A percentile compares a stretch with the other conserved stretches of the same genome.
These are phyloP conservation scores for Pampus argenteus DNA, from an alignment of 2,797 vertebrate species.

Conservation along the genomic window DNA sequence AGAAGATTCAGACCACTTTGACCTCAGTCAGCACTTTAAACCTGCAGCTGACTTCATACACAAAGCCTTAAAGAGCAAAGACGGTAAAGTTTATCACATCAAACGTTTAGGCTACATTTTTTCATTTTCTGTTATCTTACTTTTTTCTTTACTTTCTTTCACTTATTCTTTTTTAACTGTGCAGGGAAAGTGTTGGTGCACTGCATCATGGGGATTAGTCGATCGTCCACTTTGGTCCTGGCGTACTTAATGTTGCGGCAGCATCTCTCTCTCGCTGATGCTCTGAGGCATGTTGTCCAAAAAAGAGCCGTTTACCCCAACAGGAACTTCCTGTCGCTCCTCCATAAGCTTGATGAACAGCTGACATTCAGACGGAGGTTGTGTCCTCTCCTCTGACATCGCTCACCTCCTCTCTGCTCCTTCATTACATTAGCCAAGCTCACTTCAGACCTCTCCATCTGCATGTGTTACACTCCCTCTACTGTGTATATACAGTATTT, in stretches of 20 bases:
- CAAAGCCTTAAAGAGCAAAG: constrained; percentile 81
- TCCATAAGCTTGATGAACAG: constrained; percentile 82
- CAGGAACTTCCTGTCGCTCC: constrained; percentile 84
- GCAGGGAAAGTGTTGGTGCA: constrained; percentile 95
- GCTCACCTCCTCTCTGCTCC: neutral
- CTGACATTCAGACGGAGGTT: constrained; percentile 79
- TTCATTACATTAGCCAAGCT: constrained; percentile 3
- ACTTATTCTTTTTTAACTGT: constrained; percentile 13
- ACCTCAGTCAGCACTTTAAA: constrained; percentile 82
- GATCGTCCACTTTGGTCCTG: constrained; percentile 92
- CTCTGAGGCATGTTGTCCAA: constrained; percentile 86
- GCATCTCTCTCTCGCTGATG: constrained; percentile 85
- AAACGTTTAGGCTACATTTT: neutral
- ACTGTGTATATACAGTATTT: neutral
- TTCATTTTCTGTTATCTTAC: neutral
- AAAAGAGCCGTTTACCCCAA: constrained; percentile 88
- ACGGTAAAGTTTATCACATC: constrained; percentile 73
- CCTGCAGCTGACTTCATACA: constrained; percentile 83
- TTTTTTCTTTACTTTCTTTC: neutral
- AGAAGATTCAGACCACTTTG: constrained; percentile 82
- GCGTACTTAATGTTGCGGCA: constrained; percentile 93
- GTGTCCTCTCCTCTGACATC: constrained; percentile 84
- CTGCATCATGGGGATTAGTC: constrained; percentile 96
- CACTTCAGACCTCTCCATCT: constrained; percentile 4
- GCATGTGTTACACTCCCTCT: neutral